A percentile compares a stretch with the other conserved stretches of the same genome.
Conservation (phyloP, 2,888 invertebrate genomes). For the Drosophila infuscata region DNA sequence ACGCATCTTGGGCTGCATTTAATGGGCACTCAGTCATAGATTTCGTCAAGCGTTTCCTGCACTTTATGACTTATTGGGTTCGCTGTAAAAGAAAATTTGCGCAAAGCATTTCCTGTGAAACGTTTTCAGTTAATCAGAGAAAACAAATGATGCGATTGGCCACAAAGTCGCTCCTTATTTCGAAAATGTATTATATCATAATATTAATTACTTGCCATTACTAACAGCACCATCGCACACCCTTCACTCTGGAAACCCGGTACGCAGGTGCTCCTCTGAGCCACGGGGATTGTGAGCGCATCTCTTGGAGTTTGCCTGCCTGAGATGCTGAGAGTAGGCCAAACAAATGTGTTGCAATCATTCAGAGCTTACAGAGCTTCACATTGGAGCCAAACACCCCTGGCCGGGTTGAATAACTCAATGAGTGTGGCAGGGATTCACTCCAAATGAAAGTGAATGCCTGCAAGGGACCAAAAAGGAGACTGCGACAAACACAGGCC, state of each 20-base stretch:
- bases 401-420: conserved; percentile 66
- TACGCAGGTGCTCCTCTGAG: conserved; percentile 60
- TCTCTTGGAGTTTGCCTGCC: not conserved
- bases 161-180: conserved; percentile 5
- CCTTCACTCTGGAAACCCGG: not conserved
- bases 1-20: conserved; percentile 55
- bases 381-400: conserved; percentile 19
- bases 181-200: conserved; percentile 40
- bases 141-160: conserved; percentile 13
- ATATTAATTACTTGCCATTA: conserved; percentile 74
- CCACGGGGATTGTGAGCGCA: conserved; percentile 10
- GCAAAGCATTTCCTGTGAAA: conserved; percentile 26
- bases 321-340: conserved; percentile 10
- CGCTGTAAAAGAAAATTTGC: conserved; percentile 19
- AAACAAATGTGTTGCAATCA: conserved; percentile 71
- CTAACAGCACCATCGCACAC: conserved; percentile 39
- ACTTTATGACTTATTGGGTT: conserved; percentile 67
- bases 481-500: conserved; percentile 33
- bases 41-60: conserved; percentile 63
- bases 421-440: conserved; percentile 64
- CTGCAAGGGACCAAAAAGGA: conserved; percentile 25
- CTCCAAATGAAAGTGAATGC: conserved; percentile 66
- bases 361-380: conserved; percentile 40
- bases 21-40: conserved; percentile 51
- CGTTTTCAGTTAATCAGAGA: conserved; percentile 49